Conservation (phyloP, 1,140 invertebrate genomes). For the Maniola jurtina region DNA sequence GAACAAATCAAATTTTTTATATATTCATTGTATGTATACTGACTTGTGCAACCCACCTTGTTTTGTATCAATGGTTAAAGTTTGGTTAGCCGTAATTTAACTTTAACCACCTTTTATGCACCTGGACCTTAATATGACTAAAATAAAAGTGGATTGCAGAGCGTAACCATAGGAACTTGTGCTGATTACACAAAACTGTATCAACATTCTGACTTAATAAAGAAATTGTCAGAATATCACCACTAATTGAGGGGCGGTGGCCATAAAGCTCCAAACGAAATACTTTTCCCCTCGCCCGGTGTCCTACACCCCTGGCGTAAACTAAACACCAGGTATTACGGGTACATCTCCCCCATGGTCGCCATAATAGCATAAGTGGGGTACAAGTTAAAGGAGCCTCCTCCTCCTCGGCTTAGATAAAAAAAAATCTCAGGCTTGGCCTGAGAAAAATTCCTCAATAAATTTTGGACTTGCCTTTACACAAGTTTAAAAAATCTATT, state of each 20-base stretch:
- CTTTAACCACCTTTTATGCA: background rate
- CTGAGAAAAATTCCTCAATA: too few species aligned
- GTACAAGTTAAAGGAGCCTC: background rate
- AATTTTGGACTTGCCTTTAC: too few species aligned
- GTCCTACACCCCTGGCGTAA: slow-evolving; percentile 38
- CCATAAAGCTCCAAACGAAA: slow-evolving; percentile 43
- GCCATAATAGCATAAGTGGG: background rate
- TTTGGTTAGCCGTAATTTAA: background rate
- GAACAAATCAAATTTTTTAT: too few species aligned
- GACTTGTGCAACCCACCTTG: too few species aligned
- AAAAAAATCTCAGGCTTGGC: too few species aligned
- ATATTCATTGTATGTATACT: too few species aligned
- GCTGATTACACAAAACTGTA: background rate
- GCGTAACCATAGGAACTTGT: background rate
- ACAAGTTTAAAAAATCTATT: too few species aligned
- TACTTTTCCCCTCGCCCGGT: slow-evolving; percentile 31
- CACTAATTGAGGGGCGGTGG: slow-evolving; percentile 30
- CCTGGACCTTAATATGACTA: too few species aligned
- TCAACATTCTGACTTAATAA: slow-evolving; percentile 11
- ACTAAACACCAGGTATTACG: slow-evolving; percentile 56
- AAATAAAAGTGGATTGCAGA: too few species aligned
- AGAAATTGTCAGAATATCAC: slow-evolving; percentile 13
- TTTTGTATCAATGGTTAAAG: too few species aligned
- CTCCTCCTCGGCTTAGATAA: too few species aligned
- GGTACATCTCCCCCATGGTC: slow-evolving; percentile 42